A percentile compares a stretch with the other conserved stretches of the same genome.
Evolutionary conservation across 1,140 invertebrate genomes (phyloP).

Genomic region (Tigriopus japonicus): DNA sequence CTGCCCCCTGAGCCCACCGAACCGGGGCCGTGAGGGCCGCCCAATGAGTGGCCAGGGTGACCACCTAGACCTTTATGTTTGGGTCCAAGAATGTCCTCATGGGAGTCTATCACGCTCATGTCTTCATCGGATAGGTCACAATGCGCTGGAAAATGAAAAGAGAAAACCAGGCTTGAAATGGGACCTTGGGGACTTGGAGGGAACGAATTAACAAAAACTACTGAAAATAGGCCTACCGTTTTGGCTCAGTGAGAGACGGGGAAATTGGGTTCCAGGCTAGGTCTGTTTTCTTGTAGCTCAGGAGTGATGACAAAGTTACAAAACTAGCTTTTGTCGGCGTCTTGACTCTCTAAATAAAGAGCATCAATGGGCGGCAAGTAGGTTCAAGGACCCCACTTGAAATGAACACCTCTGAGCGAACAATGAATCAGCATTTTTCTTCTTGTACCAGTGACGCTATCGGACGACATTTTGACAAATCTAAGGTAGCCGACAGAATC

Average conservation of each 20-base stretch:
- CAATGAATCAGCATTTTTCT: no score
- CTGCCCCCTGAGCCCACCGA: slow-evolving; percentile 42
- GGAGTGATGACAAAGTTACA: no score
- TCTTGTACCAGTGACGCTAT: no score
- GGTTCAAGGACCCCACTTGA: neutral
- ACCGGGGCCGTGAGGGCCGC: neutral
- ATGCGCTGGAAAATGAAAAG: neutral
- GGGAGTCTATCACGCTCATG: slow-evolving; percentile 10
- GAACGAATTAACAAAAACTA: no score
- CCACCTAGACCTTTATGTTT: neutral
- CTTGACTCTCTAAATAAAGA: neutral
- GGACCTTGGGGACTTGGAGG: no score
- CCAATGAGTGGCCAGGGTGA: neutral
- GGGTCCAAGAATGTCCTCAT: neutral
- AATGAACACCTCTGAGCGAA: neutral
- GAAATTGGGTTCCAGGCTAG: no score
- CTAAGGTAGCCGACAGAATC: neutral
- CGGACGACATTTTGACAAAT: neutral
- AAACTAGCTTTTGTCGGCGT: no score
- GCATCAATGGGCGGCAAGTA: neutral
- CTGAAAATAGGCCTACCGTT: no score
- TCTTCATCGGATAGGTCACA: slow-evolving; percentile 12
- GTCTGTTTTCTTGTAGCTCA: no score
- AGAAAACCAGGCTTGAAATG: neutral
- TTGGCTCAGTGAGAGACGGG: no score